Evolutionary conservation across 2,888 invertebrate species (phyloP), one percentile per base, ranked within the genome.

Genomic region (Dicyrtomina minuta): DNA sequence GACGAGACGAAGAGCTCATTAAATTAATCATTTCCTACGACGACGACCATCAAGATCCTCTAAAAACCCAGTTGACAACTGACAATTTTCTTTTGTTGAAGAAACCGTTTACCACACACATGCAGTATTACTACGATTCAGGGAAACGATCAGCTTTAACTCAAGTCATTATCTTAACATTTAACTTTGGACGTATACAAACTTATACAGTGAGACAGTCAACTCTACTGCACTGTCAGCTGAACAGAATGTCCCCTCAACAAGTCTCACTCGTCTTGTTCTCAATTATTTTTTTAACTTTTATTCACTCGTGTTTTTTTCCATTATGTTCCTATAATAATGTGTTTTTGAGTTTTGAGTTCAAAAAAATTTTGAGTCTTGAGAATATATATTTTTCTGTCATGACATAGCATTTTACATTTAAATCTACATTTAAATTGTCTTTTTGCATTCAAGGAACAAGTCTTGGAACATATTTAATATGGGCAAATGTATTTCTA

Each of bases 11-110:
- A 17, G 15, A n/a, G 27, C 61, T 26, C 46, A 61, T 61, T 61
- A 61, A 61, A 43, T 61, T 61, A 61, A 61, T 61, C 46, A 61
- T 61, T 61, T 61, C 61, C 49, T 46, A 61, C 58, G 51, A 55
- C 26, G 61, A 61, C 58, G 51, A 55, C 26, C 17, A 15, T 15
- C 61, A 61, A 61, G 24, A 46, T 61, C 27, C 27, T 26, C 15
- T 44, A 15, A 61, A 49, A 46, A 61, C 46, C 49, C 13, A 61
- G 44, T 22, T 17, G 51, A 20, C 17, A 51, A 51, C 41, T 60
- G 41, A 60, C 60, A 60, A 33, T 41, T 41, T 62, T 26, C n/a
- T 58, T 44, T 66, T 58, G 41, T 66, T n/a, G 20, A 10, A 17
- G 17, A 17, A 22, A 51, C 33, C 51, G 46, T 10, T 20, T 15